A percentile compares a stretch with the other conserved stretches of the same genome.
These are phyloP conservation scores for Penaeus indicus DNA, from an alignment of 1,140 invertebrate genomes.

Conservation along the genomic window DNA sequence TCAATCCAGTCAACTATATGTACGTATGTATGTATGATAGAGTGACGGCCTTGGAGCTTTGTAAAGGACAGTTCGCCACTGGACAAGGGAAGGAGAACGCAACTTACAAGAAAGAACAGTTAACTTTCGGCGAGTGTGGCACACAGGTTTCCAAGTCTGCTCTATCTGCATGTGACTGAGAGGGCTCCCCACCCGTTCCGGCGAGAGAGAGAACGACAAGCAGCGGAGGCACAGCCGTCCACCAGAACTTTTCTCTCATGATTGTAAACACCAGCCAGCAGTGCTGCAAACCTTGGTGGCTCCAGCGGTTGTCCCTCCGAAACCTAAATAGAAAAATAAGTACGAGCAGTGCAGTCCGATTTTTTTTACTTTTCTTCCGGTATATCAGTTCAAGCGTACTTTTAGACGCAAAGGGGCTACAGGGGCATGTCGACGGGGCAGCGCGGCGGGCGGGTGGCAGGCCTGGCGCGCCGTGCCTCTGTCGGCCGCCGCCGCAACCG, in stretches of 20 bases:
- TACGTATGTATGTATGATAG: too few species aligned
- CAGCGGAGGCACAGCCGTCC: background rate
- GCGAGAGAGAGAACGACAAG: background rate
- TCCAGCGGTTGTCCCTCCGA: background rate
- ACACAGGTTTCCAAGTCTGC: constrained; percentile 65
- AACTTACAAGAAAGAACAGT: constrained; percentile 68
- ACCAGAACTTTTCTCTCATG: constrained; percentile 11
- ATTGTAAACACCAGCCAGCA: constrained; percentile 24
- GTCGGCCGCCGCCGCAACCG: background rate
- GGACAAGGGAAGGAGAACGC: background rate
- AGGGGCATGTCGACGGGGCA: too few species aligned
- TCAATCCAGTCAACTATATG: too few species aligned
- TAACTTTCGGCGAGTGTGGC: constrained; percentile 67
- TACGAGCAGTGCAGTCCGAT: too few species aligned
- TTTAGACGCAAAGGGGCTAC: too few species aligned
- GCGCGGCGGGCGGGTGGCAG: too few species aligned
- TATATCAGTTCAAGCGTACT: too few species aligned
- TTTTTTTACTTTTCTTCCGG: too few species aligned
- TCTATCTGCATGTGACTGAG: background rate
- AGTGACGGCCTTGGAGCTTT: constrained; percentile 12
- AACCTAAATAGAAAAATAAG: too few species aligned
- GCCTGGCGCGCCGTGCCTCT: background rate
- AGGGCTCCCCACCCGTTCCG: background rate
- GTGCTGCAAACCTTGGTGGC: background rate
- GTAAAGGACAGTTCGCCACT: constrained; percentile 18